A percentile compares a stretch with the other conserved stretches of the same genome.
phyloP scores from a whole-genome alignment of 2,113 vertebrate genomes.

The Ceratotherium simum region DNA sequence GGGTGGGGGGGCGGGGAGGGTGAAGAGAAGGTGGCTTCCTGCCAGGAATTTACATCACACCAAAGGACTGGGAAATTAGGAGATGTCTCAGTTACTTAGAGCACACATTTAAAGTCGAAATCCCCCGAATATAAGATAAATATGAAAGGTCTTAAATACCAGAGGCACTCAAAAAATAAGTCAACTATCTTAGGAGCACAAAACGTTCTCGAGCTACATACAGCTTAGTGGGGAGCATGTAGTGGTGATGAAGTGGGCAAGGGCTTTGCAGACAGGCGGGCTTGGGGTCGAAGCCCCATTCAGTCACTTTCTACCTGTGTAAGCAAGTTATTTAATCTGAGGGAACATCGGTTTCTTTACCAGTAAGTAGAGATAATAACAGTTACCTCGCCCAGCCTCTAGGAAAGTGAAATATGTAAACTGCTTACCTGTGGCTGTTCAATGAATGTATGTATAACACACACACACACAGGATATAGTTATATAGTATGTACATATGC shows the following conservation, averaged over 20 bases:
- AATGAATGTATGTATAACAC: not conserved
- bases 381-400: not conserved
- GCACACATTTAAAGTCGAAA: not conserved
- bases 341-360: not conserved
- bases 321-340: not conserved
- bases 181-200: not conserved
- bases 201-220: not conserved
- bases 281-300: not conserved
- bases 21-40: slow-evolving; percentile 8
- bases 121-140: not conserved
- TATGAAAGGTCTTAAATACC: not conserved
- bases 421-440: not conserved
- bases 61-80: slow-evolving; percentile 22
- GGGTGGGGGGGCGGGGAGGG: too few species aligned
- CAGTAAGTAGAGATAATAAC: not conserved
- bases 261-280: not conserved
- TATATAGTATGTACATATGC: not conserved
- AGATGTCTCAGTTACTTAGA: slow-evolving; percentile 11
- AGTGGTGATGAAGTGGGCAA: not conserved
- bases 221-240: accelerated
- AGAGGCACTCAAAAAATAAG: not conserved
- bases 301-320: not conserved
- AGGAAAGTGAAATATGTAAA: not conserved
- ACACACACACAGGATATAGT: not conserved
- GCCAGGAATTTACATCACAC: slow-evolving; percentile 38